Evolutionary conservation across 2,797 vertebrate species (phyloP), one percentile per base, ranked within the genome.

Genomic region (Epinephelus awoara): DNA sequence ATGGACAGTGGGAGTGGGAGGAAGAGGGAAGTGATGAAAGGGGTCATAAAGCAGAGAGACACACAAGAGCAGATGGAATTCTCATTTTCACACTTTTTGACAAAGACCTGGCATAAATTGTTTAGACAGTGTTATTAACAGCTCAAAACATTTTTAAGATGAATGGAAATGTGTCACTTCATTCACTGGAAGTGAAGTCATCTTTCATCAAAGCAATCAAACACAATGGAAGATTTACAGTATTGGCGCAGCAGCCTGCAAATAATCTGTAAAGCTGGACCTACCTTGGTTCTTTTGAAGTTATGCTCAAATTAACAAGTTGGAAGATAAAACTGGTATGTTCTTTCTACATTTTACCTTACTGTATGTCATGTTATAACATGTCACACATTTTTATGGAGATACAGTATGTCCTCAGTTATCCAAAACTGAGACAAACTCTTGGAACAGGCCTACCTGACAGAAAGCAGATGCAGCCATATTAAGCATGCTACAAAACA

Each of bases 211-310:
- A 62, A 69, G 44, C 18, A 44, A 34, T 64, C n/a, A 38, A 55
- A 75, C 38, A 58, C 63, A 67, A 59, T 70, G 59, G 25, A n/a
- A 27, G 44, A 66, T 87, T 75, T 87, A 74, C 21, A 64, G 19
- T 51, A 59, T 11, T 62, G 44, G 17, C 49, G 52, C 25, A 55
- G 38, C 54, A 62, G 52, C 67, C 49, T 68, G 47, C 66, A 71
- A 54, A 74, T 52, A 63, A 76, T 66, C 51, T 72, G 11, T 46
- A 42, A 58, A n/a, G 51, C 70, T 17, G n/a, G 52, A 72, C 21
- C 14, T 10, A 54, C 23, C n/a, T 40, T 38, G 19, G 19, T 11
- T 59, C 25, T 61, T 56, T 64, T 55, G 66, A 67, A 44, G 42
- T 61, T 56, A 62, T 40, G n/a, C 42, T 75, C 40, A 17, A 27